These are phyloP conservation scores for Labia minor DNA, from an alignment of 2,888 invertebrate genomes.

Conservation along the genomic window DNA sequence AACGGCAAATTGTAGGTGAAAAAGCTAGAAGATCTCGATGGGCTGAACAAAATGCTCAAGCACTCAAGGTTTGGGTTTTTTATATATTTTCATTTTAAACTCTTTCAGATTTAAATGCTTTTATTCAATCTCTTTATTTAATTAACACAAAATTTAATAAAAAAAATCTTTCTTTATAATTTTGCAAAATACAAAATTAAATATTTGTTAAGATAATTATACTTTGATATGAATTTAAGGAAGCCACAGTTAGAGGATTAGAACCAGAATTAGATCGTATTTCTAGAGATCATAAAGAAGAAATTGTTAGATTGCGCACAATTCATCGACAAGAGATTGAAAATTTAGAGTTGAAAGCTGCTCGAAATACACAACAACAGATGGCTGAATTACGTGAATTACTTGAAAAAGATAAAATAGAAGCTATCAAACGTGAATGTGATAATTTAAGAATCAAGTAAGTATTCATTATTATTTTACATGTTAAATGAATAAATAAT, in stretches of 20 bases:
- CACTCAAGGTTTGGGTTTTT: slow-evolving; percentile 55
- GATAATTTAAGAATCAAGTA: slow-evolving; percentile 47
- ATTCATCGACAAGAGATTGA: slow-evolving; percentile 55
- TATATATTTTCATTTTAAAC: not conserved
- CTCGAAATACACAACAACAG: slow-evolving; percentile 49
- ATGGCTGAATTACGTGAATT: slow-evolving; percentile 49
- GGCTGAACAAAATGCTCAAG: slow-evolving; percentile 73
- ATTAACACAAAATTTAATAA: too few relatives aligned
- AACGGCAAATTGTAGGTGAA: slow-evolving; percentile 66
- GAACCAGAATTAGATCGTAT: slow-evolving; percentile 73
- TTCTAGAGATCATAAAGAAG: slow-evolving; percentile 58
- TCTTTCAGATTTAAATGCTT: too few relatives aligned
- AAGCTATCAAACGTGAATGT: slow-evolving; percentile 49
- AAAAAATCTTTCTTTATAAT: too few relatives aligned
- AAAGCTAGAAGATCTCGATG: slow-evolving; percentile 64
- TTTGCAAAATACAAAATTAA: too few relatives aligned
- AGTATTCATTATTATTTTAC: not conserved
- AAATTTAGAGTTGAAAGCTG: slow-evolving; percentile 49
- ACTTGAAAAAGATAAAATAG: slow-evolving; percentile 50
- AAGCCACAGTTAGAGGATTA: slow-evolving; percentile 75
- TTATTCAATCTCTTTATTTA: too few relatives aligned
- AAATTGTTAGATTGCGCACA: slow-evolving; percentile 55
- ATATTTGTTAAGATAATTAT: too few relatives aligned
- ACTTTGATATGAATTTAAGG: too few relatives aligned
- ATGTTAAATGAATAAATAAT: too few relatives aligned